A percentile compares a stretch with the other conserved stretches of the same genome.
These are phyloP conservation scores for Lathronympha strigana DNA, from an alignment of 2,888 invertebrate species.

Conservation along the genomic window DNA sequence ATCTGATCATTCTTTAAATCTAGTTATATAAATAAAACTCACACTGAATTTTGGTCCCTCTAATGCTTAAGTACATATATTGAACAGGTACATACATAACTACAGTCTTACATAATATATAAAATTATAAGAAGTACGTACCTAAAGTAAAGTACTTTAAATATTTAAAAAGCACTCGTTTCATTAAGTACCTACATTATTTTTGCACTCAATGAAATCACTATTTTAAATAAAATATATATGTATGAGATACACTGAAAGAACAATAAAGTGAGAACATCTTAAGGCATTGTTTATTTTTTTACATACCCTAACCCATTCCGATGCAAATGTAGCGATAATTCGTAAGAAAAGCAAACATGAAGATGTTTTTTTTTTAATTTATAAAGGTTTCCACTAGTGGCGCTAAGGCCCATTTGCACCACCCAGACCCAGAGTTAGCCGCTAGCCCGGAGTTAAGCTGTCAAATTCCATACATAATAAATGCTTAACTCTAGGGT, in stretches of 20 bases:
- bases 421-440: no score
- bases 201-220: conserved; percentile 80
- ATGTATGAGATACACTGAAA: conserved; percentile 72
- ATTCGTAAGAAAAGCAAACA: no score
- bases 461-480: no score
- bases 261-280: conserved; percentile 66
- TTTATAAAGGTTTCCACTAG: no score
- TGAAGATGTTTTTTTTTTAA: no score
- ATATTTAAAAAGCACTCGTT: conserved; percentile 73
- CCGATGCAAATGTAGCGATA: not conserved
- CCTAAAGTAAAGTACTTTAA: conserved; percentile 50
- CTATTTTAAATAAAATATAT: conserved; percentile 80
- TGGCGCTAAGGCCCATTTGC: no score
- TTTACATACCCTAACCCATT: not conserved
- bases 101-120: conserved; percentile 42
- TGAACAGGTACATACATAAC: conserved; percentile 38
- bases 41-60: conserved; percentile 38
- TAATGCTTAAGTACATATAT: no score
- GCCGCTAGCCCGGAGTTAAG: no score
- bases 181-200: conserved; percentile 77
- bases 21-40: conserved; percentile 30
- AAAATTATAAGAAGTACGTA: conserved; percentile 40
- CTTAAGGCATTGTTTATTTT: conserved; percentile 46
- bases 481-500: no score
- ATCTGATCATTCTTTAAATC: conserved; percentile 18